Base-by-base conservation (phyloP, 2,113 vertebrate genomes). In the Chloropsis cyanopogon region DNA sequence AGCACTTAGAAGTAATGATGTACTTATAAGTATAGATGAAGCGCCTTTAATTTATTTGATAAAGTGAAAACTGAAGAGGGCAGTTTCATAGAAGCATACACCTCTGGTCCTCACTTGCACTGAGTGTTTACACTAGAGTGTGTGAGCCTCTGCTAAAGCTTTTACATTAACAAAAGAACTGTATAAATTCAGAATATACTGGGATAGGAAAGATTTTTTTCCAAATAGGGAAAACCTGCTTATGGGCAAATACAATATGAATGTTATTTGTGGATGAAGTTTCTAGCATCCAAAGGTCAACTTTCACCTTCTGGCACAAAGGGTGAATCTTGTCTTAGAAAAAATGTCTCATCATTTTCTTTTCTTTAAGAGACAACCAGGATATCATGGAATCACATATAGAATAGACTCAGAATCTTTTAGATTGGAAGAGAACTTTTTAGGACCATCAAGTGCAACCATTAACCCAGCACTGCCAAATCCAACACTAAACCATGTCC, bases 11-110 rank as follows among this genome's bases (percentile, higher is more conserved):
- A 95, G 97, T 94, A 94, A 92, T 75, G 97, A 96, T 92, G 94
- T 88, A 83, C 98, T 97, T 94, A 94, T 80, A 96, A 69, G 96
- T 92, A 83, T 73, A 78, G 91, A 90, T 77, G 88, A 92, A 96
- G 82, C 75, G 79, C 97, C 93, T 96, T 93, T 94, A 92, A 97
- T 97, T 96, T 96, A 96, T 96, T 95, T 86, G 95, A 97, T 97
- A 98, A 97, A 96, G 97, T 94, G 96, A 94, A 95, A 97, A 97
- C 96, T 98, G 97, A 97, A 97, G 98, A 96, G 97, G 97, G 96
- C 97, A 97, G 95, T 95, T 97, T 95, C 60, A 26, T 54, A 90
- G 95, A 97, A 95, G 91, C 86, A 42, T 65, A 92, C 82, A 97
- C 97, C 97, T 96, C 95, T 96, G 96, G 97, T 97, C 97, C 96